phyloP scores from a whole-genome alignment of 1,140 invertebrate genomes.

The Drosophila kikkawai region DNA sequence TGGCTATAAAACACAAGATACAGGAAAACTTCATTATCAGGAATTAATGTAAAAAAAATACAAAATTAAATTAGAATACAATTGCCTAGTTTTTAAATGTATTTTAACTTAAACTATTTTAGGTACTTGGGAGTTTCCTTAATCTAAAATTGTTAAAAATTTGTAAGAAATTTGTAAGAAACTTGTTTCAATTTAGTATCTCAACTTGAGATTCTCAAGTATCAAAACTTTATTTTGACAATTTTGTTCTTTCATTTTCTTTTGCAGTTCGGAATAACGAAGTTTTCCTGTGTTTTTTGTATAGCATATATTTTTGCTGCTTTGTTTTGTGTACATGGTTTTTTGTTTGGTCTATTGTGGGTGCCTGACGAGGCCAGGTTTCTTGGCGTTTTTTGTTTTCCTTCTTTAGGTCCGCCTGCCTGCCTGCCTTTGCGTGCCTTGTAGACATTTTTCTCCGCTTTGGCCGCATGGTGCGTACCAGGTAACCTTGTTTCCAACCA shows the following conservation, averaged over 20 bases:
- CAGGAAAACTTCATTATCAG: background rate
- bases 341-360: slow-evolving; percentile 48
- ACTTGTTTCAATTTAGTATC: background rate
- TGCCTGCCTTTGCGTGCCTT: slow-evolving; percentile 61
- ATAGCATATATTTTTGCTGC: slow-evolving; percentile 15
- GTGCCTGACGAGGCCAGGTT: slow-evolving; percentile 38
- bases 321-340: slow-evolving; percentile 12
- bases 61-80: too few relatives aligned
- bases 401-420: slow-evolving; percentile 36
- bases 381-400: slow-evolving; percentile 44
- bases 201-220: background rate
- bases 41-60: too few relatives aligned
- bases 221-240: background rate
- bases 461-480: slow-evolving; percentile 42
- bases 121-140: too few relatives aligned
- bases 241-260: background rate
- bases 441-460: slow-evolving; percentile 66
- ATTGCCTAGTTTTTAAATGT: too few relatives aligned
- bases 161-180: background rate
- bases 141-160: too few relatives aligned
- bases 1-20: slow-evolving; percentile 1
- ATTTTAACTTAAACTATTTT: too few relatives aligned
- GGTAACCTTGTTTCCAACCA: slow-evolving; percentile 79
- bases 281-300: slow-evolving; percentile 18
- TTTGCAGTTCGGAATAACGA: background rate